Evolutionary conservation across 2,797 vertebrate species (phyloP), one percentile per base, ranked within the genome.

Genomic region (Amblyopsis hoosieri): DNA sequence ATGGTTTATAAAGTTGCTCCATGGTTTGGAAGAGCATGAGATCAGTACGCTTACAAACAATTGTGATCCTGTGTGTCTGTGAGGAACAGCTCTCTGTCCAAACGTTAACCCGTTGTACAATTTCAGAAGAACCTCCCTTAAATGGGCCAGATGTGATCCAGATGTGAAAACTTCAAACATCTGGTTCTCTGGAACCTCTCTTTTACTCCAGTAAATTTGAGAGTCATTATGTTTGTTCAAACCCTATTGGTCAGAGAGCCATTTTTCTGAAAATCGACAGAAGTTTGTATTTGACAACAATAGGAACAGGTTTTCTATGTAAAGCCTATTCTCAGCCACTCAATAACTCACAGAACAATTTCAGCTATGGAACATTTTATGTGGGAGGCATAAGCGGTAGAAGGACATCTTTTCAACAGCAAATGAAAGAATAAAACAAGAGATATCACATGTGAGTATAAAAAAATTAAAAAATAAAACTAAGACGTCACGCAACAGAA

Each of bases 121-220:
- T 83, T 86, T 83, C 59, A 75, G 69, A 64, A 81, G 71, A 87
- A 81, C 75, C 77, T 82, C 78, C 77, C 80, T 66, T 82, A 74
- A 89, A 80, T 50, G 8, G 67, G 52, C 72, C 92, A 93, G 91
- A 92, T 94, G 93, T 89, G 86, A 76, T 76, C 85, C 92, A 94
- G 92, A 93, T 94, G 92, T 89, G 82, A 76, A 71, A 74, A 76
- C 77, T 85, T 77, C 66, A 87, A 85, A 89, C 91, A 92, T 93
- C 87, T 92, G 91, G 80, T 79, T 37, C 33, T 78, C 80, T 66
- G 67, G 89, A 84, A 80, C 68, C 74, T 79, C 54, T 82, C 77
- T 80, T 88, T 85, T 75, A 90, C 88, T 76, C 60, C 17, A 73
- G 76, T 78, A 75, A 81, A 90, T 85, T 76, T 77, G 79, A 87